phyloP scores from a whole-genome alignment of 2,797 vertebrate genomes.

The Ptychadena robeensis region DNA sequence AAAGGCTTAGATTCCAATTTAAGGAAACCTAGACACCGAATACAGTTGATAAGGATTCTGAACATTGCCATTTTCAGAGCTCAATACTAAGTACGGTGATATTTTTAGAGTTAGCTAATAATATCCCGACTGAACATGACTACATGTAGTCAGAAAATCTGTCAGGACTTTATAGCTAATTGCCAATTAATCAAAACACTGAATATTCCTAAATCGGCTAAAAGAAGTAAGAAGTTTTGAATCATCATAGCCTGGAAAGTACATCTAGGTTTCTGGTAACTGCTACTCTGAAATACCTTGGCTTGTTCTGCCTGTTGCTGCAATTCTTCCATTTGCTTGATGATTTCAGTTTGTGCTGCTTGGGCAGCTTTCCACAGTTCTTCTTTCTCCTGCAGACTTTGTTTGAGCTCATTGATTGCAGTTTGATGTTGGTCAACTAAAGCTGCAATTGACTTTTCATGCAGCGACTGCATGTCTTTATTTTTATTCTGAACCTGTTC shows the following conservation, averaged over 20 bases:
- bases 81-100: too few relatives aligned
- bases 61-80: not conserved
- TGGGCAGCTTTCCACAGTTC: slow-evolving; percentile 74
- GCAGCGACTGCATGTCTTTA: slow-evolving; percentile 77
- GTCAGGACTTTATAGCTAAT: not conserved
- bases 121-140: not conserved
- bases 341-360: slow-evolving; percentile 73
- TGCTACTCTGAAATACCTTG: slow-evolving; percentile 77
- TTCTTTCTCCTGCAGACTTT: slow-evolving; percentile 72
- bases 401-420: slow-evolving; percentile 72
- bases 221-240: not conserved
- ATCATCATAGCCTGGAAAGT: not conserved
- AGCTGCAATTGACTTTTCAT: slow-evolving; percentile 78
- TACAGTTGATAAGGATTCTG: too few relatives aligned
- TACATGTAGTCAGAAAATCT: not conserved
- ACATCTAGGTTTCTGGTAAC: not conserved
- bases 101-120: not conserved
- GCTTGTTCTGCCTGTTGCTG: slow-evolving; percentile 81
- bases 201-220: not conserved
- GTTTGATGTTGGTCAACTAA: slow-evolving; percentile 74
- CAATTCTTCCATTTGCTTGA: slow-evolving; percentile 80
- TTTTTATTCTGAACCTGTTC: slow-evolving; percentile 72
- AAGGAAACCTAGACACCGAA: too few relatives aligned
- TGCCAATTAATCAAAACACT: not conserved
- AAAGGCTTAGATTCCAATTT: too few relatives aligned